Evolutionary conservation across 2,113 vertebrate genomes (phyloP), one percentile per base, ranked within the genome.

Genomic region (Motacilla tschutschensis): DNA sequence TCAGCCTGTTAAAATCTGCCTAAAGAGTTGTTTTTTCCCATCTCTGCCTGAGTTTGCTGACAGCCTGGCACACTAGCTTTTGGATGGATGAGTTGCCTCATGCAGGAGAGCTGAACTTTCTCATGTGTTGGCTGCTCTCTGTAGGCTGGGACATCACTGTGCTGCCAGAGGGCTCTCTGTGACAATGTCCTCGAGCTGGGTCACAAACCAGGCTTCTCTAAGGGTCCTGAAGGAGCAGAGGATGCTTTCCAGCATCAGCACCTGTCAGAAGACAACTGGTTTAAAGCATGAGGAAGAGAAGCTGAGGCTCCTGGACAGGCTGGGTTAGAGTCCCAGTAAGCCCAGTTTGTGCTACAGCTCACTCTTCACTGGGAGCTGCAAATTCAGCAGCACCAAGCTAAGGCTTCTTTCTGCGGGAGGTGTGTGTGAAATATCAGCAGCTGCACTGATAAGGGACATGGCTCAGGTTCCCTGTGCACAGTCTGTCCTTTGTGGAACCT

Each of bases 71-170:
- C 57, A 20, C 1, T 10, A 73, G 40, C 14, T 36, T 43, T 59
- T 0, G 33, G 28, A 9, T 12, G 62, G 59, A 10, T 19, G 58
- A 51, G 4, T 28, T 60, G 38, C 21, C 20, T 66, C 12, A 0
- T 3, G 40, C 14, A 12, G 75, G 62, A 29, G 43, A 48, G 26
- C 66, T n/a, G 36, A 55, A 10, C 41, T 54, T 28, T 2, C 22
- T 3, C 28, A 0, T 2, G 20, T 20, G 41, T 1, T 40, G 29
- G 59, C 57, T 46, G n/a, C 20, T 57, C 18, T 29, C 24, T 12
- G 5, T 16, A 15, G 51, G 6, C 50, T 16, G 41, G 14, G 69
- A 17, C 10, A 5, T 2, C 0, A 0, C 8, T 5, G 6, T 41
- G 47, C 62, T 57, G 21, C 36, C 71, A 17, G 44, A 54, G 74